phyloP scores from a whole-genome alignment of 2,797 vertebrate genomes.

The Helicolenus hilgendorfi region DNA sequence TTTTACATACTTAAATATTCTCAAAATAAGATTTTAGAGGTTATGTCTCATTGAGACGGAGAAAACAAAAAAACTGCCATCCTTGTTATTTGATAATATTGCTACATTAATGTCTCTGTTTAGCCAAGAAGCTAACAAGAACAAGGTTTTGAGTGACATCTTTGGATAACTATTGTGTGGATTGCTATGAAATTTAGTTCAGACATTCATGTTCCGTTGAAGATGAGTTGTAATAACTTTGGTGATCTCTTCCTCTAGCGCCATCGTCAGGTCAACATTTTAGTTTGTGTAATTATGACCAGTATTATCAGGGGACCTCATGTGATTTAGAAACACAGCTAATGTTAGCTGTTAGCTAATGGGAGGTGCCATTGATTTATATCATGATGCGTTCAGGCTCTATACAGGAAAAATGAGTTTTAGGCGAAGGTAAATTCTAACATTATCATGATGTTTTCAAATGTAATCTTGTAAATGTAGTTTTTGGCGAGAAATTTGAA shows the following conservation, averaged over 20 bases:
- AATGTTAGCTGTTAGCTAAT: too few species aligned
- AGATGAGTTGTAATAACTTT: not conserved
- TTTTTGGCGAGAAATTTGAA: too few species aligned
- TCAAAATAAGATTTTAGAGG: not conserved
- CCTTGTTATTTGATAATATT: not conserved
- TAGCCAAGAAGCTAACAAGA: not conserved
- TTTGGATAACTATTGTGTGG: not conserved
- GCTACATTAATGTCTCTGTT: not conserved
- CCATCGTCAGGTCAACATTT: not conserved
- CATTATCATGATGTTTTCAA: too few species aligned
- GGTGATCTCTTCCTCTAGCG: not conserved
- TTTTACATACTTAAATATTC: not conserved
- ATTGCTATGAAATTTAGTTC: not conserved
- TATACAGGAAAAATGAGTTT: too few species aligned
- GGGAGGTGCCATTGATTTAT: too few species aligned
- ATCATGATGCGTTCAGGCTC: too few species aligned
- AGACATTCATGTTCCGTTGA: not conserved
- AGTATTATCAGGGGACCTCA: not conserved
- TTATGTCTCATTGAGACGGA: not conserved
- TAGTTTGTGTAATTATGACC: not conserved
- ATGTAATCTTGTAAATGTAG: too few species aligned
- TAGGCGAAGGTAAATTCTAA: too few species aligned
- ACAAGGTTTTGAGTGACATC: not conserved
- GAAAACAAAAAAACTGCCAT: not conserved
- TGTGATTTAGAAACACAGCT: too few species aligned